A percentile compares a stretch with the other conserved stretches of the same genome.
phyloP scores from a whole-genome alignment of 2,113 vertebrate genomes.

The Deroptyus accipitrinus region DNA sequence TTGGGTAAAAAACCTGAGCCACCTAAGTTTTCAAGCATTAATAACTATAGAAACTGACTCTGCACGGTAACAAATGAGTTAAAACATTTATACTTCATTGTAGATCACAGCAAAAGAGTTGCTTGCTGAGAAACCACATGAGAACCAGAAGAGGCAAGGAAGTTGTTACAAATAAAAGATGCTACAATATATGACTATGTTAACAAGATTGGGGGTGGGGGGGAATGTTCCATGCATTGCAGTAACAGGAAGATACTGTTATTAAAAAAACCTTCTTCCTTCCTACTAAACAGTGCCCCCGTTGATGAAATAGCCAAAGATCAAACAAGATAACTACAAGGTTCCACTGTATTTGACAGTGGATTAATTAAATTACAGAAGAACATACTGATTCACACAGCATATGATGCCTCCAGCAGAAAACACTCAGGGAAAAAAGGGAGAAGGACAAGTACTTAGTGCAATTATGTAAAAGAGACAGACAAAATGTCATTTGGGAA shows the following conservation, averaged over 20 bases:
- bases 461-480: not conserved
- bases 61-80: not conserved
- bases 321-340: not conserved
- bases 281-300: not conserved
- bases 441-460: not conserved
- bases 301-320: not conserved
- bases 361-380: conserved; percentile 6
- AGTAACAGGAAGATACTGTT: not conserved
- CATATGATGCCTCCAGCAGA: not conserved
- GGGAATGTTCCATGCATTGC: not conserved
- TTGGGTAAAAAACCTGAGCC: not conserved
- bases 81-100: not conserved
- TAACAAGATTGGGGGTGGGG: not conserved
- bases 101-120: not conserved
- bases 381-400: not conserved
- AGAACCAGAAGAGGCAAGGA: not conserved
- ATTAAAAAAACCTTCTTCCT: not conserved
- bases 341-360: not conserved
- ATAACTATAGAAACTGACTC: not conserved
- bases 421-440: not conserved
- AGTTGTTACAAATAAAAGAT: not conserved
- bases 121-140: not conserved
- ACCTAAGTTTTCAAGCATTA: not conserved
- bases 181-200: not conserved
- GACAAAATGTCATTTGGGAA: not conserved